These are phyloP conservation scores for Helicoverpa armigera DNA, from an alignment of 1,140 invertebrate genomes.

Conservation along the genomic window DNA sequence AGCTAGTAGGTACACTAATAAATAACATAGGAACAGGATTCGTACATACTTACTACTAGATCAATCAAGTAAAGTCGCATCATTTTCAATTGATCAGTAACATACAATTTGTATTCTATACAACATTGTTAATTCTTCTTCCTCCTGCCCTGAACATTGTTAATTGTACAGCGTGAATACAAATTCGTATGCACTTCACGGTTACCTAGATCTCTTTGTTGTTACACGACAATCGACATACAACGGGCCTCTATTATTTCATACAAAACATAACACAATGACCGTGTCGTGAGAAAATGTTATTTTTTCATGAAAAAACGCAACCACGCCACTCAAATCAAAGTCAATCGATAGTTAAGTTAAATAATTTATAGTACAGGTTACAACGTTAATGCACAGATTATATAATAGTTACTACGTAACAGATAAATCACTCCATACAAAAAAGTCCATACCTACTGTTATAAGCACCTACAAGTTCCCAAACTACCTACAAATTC, in stretches of 20 bases:
- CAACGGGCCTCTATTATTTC: neutral
- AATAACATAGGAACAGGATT: too few species aligned
- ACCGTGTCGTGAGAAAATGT: neutral
- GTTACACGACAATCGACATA: neutral
- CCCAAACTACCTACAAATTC: too few species aligned
- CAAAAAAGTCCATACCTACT: too few species aligned
- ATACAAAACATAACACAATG: conserved; percentile 1
- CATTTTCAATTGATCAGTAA: too few species aligned
- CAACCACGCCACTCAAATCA: neutral
- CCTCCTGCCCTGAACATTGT: neutral
- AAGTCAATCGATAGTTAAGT: neutral
- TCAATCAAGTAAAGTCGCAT: too few species aligned
- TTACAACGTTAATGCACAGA: neutral
- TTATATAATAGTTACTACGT: too few species aligned
- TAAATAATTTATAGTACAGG: neutral
- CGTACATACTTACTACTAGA: too few species aligned
- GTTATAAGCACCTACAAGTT: too few species aligned
- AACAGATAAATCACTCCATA: too few species aligned
- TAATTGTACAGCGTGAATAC: neutral
- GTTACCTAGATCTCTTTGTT: neutral
- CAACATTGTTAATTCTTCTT: neutral
- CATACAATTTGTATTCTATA: neutral
- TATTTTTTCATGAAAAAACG: conserved; percentile 1
- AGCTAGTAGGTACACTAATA: too few species aligned
- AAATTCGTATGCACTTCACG: conserved; percentile 7